Percentiles rank a stretch among this genome's conserved stretches.
phyloP scores from a whole-genome alignment of 1,140 invertebrate genomes.

The Lepidurus apus region DNA sequence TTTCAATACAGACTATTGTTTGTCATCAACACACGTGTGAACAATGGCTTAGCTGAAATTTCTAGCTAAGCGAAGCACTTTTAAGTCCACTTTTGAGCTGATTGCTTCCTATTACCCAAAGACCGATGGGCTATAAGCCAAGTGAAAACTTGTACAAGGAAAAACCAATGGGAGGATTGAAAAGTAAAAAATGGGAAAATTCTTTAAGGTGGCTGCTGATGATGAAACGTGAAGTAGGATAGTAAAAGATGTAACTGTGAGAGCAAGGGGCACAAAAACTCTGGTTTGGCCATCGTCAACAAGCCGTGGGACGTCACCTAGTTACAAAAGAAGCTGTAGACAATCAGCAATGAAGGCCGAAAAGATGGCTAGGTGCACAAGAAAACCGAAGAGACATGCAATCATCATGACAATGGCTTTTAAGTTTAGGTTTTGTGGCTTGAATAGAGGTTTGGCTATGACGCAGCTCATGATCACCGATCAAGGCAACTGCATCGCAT shows the following conservation, averaged over 20 bases:
- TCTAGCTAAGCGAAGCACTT: neutral
- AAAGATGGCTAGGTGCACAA: slow-evolving; percentile 5
- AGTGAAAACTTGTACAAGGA: neutral
- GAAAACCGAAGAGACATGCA: slow-evolving; percentile 21
- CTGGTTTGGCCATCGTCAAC: slow-evolving; percentile 14
- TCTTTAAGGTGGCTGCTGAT: neutral
- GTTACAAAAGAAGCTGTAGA: slow-evolving; percentile 19
- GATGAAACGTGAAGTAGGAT: neutral
- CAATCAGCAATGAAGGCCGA: slow-evolving; percentile 18
- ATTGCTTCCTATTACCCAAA: neutral
- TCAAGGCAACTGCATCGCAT: slow-evolving; percentile 21
- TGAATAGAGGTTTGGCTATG: slow-evolving; percentile 21
- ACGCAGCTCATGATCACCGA: slow-evolving; percentile 20
- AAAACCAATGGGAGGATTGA: neutral
- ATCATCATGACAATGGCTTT: slow-evolving; percentile 22
- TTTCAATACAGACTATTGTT: neutral
- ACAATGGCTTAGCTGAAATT: slow-evolving; percentile 10
- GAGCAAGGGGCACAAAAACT: neutral
- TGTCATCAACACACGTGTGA: neutral
- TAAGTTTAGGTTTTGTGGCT: slow-evolving; percentile 18
- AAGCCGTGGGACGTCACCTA: slow-evolving; percentile 6
- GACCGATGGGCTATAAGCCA: neutral
- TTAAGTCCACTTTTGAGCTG: neutral
- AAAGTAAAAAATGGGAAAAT: neutral
- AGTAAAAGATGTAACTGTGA: slow-evolving; percentile 16